Conservation (phyloP, 2,113 vertebrate genomes). For the Eolophus roseicapilla region DNA sequence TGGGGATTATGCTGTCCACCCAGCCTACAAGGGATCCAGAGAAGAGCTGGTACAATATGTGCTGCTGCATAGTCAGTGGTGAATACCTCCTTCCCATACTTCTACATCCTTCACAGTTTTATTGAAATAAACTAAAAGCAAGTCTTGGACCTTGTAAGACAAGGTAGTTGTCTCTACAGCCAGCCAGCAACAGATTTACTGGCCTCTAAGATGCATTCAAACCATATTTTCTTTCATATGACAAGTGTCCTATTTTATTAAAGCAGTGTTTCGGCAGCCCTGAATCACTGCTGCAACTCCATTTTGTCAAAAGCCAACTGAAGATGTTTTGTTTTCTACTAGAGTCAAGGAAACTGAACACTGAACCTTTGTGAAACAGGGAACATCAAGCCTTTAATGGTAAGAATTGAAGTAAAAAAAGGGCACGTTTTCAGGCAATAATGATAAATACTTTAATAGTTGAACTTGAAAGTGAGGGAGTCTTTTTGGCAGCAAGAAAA, state of each 20-base stretch:
- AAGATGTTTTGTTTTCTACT: neutral
- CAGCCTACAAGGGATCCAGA: neutral
- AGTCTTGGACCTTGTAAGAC: neutral
- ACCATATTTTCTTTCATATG: neutral
- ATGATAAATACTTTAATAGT: neutral
- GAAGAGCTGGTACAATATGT: neutral
- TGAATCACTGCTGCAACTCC: constrained; percentile 2
- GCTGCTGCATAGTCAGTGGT: neutral
- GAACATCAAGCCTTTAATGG: neutral
- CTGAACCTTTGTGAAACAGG: neutral
- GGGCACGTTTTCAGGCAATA: neutral
- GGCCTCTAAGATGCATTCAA: neutral
- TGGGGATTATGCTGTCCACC: neutral
- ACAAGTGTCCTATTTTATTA: constrained; percentile 31
- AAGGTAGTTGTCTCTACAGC: constrained; percentile 3
- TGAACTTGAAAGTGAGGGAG: neutral
- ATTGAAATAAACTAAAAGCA: neutral
- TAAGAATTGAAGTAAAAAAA: neutral
- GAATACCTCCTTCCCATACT: neutral
- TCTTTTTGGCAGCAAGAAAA: neutral
- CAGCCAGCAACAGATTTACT: constrained; percentile 49
- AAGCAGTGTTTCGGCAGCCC: neutral
- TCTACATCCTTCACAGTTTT: neutral
- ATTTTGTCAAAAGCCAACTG: constrained; percentile 7
- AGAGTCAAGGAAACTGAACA: neutral